Percentiles rank a stretch among this genome's conserved stretches.
Evolutionary conservation across 2,797 vertebrate species (phyloP).

Genomic region (Steatocranus sp.): DNA sequence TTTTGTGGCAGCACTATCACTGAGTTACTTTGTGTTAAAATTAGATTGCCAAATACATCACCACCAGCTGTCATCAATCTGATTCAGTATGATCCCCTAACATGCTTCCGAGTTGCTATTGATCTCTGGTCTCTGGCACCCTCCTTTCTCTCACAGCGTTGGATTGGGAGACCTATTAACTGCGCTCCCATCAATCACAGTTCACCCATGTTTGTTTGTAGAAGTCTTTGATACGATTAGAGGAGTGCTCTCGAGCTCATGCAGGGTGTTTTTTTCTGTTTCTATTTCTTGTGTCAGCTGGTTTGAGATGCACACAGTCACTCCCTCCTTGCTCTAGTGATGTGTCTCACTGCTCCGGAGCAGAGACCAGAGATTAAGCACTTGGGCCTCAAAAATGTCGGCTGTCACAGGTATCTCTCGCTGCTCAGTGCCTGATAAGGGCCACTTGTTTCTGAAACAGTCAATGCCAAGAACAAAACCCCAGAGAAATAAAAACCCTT

Average conservation of each 20-base stretch:
- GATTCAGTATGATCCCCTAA: conserved; percentile 62
- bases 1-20: conserved; percentile 33
- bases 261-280: background rate
- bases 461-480: conserved; percentile 19
- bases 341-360: conserved; percentile 54
- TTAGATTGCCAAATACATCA: conserved; percentile 69
- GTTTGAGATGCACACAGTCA: conserved; percentile 36
- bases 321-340: conserved; percentile 18
- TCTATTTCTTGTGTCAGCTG: conserved; percentile 5
- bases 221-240: conserved; percentile 72
- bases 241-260: conserved; percentile 14
- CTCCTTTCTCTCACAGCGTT: conserved; percentile 18
- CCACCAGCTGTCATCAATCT: conserved; percentile 67
- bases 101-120: conserved; percentile 64
- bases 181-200: conserved; percentile 65
- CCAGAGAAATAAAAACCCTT: conserved; percentile 24
- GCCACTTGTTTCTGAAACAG: conserved; percentile 49
- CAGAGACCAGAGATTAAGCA: conserved; percentile 69
- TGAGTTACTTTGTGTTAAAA: conserved; percentile 64
- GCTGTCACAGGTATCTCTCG: conserved; percentile 66
- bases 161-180: conserved; percentile 64
- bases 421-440: conserved; percentile 61
- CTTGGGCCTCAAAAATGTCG: conserved; percentile 59
- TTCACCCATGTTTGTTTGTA: conserved; percentile 70
- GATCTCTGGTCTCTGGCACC: conserved; percentile 42